These are phyloP conservation scores for Phyllostomus hastatus DNA, from an alignment of 2,113 vertebrate species.

Conservation along the genomic window DNA sequence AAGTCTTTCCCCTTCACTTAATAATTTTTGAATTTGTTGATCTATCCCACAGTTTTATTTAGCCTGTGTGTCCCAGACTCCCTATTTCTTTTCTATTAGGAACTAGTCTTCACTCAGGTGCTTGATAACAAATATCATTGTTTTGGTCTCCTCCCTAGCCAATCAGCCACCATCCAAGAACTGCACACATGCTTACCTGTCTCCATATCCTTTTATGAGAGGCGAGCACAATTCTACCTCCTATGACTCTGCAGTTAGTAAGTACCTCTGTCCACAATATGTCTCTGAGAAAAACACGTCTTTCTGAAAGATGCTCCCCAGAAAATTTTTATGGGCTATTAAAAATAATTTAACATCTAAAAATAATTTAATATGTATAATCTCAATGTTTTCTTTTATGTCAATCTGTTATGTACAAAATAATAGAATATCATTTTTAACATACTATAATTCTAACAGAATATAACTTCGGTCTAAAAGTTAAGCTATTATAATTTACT, in stretches of 20 bases:
- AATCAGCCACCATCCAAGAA: slow-evolving; percentile 90
- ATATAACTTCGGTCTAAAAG: neutral
- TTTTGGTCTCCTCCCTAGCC: slow-evolving; percentile 79
- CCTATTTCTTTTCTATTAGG: neutral
- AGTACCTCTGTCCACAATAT: slow-evolving; percentile 70
- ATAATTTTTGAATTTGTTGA: neutral
- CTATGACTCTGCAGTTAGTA: slow-evolving; percentile 92
- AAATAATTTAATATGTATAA: neutral
- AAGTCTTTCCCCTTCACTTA: neutral
- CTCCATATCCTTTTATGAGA: slow-evolving; percentile 90
- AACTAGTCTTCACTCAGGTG: neutral
- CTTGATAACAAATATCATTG: neutral
- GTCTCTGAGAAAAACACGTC: neutral
- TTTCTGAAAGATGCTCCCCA: neutral
- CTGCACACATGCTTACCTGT: slow-evolving; percentile 92
- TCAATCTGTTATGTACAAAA: neutral
- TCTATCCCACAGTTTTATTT: neutral
- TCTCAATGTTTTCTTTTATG: neutral
- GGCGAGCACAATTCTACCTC: slow-evolving; percentile 89
- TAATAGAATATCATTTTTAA: neutral
- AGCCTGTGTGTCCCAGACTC: neutral
- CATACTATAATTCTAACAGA: neutral
- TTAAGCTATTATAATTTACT: neutral
- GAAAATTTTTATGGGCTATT: neutral
- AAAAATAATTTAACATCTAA: neutral